Evolutionary conservation across 2,797 vertebrate species (phyloP), one percentile per base, ranked within the genome.

Genomic region (Erethizon dorsatum): DNA sequence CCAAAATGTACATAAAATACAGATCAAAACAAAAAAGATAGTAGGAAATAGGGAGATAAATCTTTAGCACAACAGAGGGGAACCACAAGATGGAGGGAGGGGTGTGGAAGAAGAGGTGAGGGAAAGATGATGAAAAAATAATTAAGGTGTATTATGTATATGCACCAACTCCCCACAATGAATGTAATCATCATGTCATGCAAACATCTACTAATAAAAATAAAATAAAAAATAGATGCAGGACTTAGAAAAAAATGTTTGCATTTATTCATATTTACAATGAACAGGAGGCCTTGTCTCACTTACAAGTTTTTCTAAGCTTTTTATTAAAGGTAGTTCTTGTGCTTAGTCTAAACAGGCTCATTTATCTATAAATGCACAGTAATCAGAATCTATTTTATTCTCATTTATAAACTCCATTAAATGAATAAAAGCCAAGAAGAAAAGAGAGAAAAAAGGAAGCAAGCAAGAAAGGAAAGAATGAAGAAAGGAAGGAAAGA

Each of bases 181-280:
- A 73, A 45, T 41, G 69, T 73, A 73, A 41, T 24, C n/a, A 37
- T 37, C 5, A 73, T 12, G 20, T 73, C 4, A 22, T 73, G 37
- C 3, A 73, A 73, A 41, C 37, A 73, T 41, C 10, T 17, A n/a
- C 17, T 41, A 37, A 37, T 67, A 73, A 24, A 73, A 41, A 10
- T 73, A 24, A 73, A 45, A 10, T 33, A 67, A 67, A 67, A 65
- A 57, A 45, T 45, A 73, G 11, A 41, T 45, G 71, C 4, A 73
- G 22, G 69, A 41, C 18, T 71, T 71, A 73, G 11, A n/a, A 92
- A 94, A 85, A 83, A 87, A 54, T 54, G n/a, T 79, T 96, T 83
- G 67, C 0, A 41, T 95, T 86, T 95, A 47, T 54, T 94, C 41
- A 13, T 59, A 88, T 83, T 89, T 59, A 59, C 24, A 78, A 50